Evolutionary conservation across 1,140 invertebrate species (phyloP).

Genomic region (Matsumurasca onukii): DNA sequence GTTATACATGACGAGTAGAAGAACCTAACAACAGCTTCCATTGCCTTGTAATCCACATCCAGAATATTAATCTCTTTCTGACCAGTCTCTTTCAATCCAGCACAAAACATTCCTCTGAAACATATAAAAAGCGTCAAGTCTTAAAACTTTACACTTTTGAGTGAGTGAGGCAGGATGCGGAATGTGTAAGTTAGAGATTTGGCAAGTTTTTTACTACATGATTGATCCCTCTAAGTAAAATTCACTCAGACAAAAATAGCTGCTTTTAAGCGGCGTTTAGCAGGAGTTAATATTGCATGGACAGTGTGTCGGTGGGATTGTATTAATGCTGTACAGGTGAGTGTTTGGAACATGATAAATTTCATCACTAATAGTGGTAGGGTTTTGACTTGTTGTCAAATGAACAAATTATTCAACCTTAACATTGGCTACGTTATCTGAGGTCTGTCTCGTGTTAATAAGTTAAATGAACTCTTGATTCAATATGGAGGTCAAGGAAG

Average conservation of each 20-base stretch:
- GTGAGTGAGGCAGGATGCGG: neutral
- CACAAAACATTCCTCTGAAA: slow-evolving; percentile 27
- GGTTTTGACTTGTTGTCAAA: no score
- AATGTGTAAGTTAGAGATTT: neutral
- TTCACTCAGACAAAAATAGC: neutral
- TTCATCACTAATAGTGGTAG: no score
- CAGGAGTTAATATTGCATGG: neutral
- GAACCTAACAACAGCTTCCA: slow-evolving; percentile 20
- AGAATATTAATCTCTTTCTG: slow-evolving; percentile 10
- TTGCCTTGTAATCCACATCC: slow-evolving; percentile 18
- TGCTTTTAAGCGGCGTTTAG: neutral
- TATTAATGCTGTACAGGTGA: no score
- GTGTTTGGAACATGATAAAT: no score
- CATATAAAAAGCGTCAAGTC: neutral
- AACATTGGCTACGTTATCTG: no score
- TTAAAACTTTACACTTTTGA: neutral
- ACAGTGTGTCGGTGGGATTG: no score
- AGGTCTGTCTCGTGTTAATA: no score
- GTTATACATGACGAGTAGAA: slow-evolving; percentile 15
- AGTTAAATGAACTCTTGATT: no score
- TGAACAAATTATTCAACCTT: no score
- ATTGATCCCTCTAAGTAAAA: neutral
- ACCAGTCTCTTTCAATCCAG: slow-evolving; percentile 19
- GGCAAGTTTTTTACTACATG: neutral
- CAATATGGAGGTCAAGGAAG: no score